A percentile compares a stretch with the other conserved stretches of the same genome.
Evolutionary conservation across 2,888 invertebrate genomes (phyloP).

Genomic region (Galerucella calmariensis): DNA sequence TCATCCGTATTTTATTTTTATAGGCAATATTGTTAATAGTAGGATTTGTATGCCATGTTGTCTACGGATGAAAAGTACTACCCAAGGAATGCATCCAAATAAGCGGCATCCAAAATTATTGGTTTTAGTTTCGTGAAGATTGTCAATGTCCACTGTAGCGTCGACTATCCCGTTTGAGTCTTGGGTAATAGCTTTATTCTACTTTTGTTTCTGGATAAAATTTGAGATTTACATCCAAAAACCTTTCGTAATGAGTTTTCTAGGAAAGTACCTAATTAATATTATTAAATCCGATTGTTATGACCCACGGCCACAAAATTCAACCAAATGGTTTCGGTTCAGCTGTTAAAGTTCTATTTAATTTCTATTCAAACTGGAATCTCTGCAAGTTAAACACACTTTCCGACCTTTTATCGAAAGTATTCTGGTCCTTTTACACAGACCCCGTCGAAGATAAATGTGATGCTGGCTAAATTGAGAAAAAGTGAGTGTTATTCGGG

Average conservation of each 20-base stretch:
- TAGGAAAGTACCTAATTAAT: neutral
- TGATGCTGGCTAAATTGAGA: neutral
- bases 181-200: no score
- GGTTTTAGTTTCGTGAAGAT: no score
- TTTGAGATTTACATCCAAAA: no score
- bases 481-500: neutral
- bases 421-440: neutral
- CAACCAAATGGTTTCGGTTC: slow-evolving; percentile 10
- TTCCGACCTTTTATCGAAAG: slow-evolving; percentile 12
- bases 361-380: slow-evolving; percentile 18
- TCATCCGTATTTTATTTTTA: no score
- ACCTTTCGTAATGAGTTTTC: neutral
- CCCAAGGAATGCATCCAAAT: no score
- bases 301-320: neutral
- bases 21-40: no score
- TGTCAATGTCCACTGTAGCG: no score
- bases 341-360: slow-evolving; percentile 22
- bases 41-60: no score
- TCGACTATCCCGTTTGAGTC: no score
- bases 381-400: slow-evolving; percentile 7
- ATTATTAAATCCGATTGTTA: slow-evolving; percentile 7
- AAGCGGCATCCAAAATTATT: no score
- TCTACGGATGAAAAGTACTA: no score
- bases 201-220: no score
- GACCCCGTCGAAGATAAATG: neutral